Evolutionary conservation across 2,888 invertebrate genomes (phyloP), one percentile per base, ranked within the genome.

Genomic region (Aphodius sticticus): DNA sequence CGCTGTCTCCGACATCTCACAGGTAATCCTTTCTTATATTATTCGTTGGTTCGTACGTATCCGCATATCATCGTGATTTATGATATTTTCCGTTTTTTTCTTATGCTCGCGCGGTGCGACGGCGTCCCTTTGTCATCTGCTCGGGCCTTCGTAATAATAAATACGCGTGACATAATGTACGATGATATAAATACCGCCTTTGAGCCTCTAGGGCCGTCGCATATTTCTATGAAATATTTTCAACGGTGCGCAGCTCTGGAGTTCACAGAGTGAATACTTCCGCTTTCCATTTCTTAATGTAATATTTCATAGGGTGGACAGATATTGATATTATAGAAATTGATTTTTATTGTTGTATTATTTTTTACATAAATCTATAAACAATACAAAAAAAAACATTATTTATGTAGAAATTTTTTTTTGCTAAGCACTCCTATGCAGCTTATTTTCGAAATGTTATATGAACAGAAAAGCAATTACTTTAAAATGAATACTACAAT

Each of bases 31-130:
- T 53, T 53, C 53, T 53, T 53, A 53, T 53, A 12, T 53, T 26
- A 26, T 53, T 5, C 53, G 53, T 53, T 26, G 26, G 26, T 53
- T 53, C 53, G 53, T 53, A 53, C 53, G 53, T 53, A 53, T 53
- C 53, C 53, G 53, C 53, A 53, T 53, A 53, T 53, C 53, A 53
- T 53, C 53, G 53, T 53, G 53, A 53, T 53, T 53, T 53, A 53
- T 53, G 53, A 53, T 53, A 53, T 53, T 53, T 53, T 53, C 53
- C 53, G 53, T 5, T 53, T 53, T 53, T 53, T 12, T 5, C 53
- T 7, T 12, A 9, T 1, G 53, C 53, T 26, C 53, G 53, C 6
- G 53, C 4, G 9, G 53, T 5, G 53, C 53, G 53, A 53, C 53
- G 53, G 53, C 53, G 53, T 53, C 53, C 53, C 53, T 53, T 53